Conservation (phyloP, 2,113 vertebrate genomes). For the Paracanthobrama guichenoti region DNA sequence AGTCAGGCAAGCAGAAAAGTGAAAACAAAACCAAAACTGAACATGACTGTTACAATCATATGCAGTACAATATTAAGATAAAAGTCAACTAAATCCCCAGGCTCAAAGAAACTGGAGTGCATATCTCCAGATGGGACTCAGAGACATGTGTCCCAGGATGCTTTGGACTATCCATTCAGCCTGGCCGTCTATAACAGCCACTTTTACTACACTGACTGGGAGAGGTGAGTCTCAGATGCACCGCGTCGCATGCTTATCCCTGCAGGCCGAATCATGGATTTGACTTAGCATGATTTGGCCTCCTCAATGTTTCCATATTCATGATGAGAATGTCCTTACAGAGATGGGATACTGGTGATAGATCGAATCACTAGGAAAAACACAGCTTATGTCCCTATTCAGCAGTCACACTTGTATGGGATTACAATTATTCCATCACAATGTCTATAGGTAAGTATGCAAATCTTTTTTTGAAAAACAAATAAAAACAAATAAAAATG, state of each 20-base stretch:
- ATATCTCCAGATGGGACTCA: slow-evolving; percentile 70
- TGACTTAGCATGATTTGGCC: not conserved
- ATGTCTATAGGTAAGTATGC: slow-evolving; percentile 75
- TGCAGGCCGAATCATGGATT: not conserved
- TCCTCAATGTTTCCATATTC: not conserved
- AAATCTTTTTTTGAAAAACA: not conserved
- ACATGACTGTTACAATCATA: not conserved
- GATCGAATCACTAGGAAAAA: slow-evolving; percentile 72
- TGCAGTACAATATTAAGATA: not conserved
- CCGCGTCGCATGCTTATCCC: too few species aligned
- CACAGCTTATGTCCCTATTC: slow-evolving; percentile 78
- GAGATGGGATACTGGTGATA: slow-evolving; percentile 82
- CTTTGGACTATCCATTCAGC: slow-evolving; percentile 85
- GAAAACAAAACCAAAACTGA: too few species aligned
- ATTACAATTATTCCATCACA: slow-evolving; percentile 79
- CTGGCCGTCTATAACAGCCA: slow-evolving; percentile 75
- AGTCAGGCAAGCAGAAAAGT: too few species aligned
- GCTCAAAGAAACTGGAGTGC: slow-evolving; percentile 84
- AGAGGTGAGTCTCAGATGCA: slow-evolving; percentile 71
- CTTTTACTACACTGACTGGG: slow-evolving; percentile 87
- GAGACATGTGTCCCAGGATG: slow-evolving; percentile 73
- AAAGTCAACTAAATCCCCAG: slow-evolving; percentile 57
- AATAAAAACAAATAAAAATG: too few species aligned
- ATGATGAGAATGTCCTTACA: slow-evolving; percentile 49
- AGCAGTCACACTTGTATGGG: slow-evolving; percentile 81